phyloP scores from a whole-genome alignment of 53 echinoderm and acorn worm species.

The Arbacia lixula region DNA sequence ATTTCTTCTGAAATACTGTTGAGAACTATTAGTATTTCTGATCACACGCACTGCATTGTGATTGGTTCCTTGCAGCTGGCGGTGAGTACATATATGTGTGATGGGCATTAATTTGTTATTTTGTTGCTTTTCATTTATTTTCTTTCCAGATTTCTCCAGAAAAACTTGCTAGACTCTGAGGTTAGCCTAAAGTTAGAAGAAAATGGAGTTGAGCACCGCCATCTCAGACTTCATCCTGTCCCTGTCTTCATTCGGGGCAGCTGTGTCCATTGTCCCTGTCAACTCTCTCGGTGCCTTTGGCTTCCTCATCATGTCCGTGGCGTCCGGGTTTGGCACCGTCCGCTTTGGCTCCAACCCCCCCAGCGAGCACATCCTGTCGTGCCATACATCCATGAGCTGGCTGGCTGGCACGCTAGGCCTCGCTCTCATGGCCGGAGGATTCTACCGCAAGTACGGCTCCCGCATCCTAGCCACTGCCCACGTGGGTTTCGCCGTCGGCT shows the following conservation, averaged over 20 bases:
- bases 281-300: slow-evolving; percentile 68
- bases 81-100: no score
- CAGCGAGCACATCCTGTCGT: slow-evolving; percentile 57
- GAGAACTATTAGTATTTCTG: no score
- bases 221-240: slow-evolving; percentile 88
- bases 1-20: no score
- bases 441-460: slow-evolving; percentile 64
- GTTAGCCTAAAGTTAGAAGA: background rate
- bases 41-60: no score
- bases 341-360: slow-evolving; percentile 66
- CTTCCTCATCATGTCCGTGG: slow-evolving; percentile 76
- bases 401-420: slow-evolving; percentile 70
- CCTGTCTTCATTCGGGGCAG: slow-evolving; percentile 72
- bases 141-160: background rate
- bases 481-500: slow-evolving; percentile 65
- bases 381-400: slow-evolving; percentile 81
- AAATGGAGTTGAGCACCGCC: slow-evolving; percentile 72
- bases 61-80: no score
- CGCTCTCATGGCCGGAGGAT: slow-evolving; percentile 78
- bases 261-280: slow-evolving; percentile 50
- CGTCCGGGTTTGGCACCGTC: slow-evolving; percentile 72
- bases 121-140: background rate
- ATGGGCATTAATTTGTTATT: no score
- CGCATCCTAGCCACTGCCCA: slow-evolving; percentile 65
- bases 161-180: background rate